A percentile compares a stretch with the other conserved stretches of the same genome.
Conservation (phyloP, 1,140 invertebrate species). For the Ceratina australensis region DNA sequence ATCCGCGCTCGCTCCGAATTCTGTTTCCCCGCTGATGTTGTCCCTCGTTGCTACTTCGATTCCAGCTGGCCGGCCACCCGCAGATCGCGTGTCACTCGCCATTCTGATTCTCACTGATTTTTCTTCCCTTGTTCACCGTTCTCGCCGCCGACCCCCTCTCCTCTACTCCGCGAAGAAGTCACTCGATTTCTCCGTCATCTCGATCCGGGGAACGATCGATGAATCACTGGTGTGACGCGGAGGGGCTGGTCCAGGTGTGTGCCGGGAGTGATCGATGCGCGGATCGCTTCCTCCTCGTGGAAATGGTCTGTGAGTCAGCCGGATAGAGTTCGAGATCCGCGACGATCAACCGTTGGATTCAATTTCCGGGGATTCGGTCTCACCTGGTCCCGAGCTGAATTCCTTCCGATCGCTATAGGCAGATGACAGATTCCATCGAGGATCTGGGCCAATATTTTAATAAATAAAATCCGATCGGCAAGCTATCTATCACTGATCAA, state of each 20-base stretch:
- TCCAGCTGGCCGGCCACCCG: slow-evolving; percentile 27
- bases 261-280: slow-evolving; percentile 3
- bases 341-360: slow-evolving; percentile 18
- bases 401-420: neutral
- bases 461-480: no score
- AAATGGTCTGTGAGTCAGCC: slow-evolving; percentile 6
- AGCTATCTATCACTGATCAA: no score
- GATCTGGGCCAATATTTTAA: no score
- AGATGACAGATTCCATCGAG: no score
- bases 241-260: neutral
- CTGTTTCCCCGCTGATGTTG: slow-evolving; percentile 32
- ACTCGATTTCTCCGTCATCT: neutral
- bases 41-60: slow-evolving; percentile 23
- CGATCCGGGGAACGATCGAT: neutral
- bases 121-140: neutral
- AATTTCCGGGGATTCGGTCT: slow-evolving; percentile 25
- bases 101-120: slow-evolving; percentile 44
- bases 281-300: slow-evolving; percentile 10
- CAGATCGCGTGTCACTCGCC: slow-evolving; percentile 33
- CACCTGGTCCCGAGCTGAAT: neutral
- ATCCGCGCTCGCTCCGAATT: slow-evolving; percentile 61
- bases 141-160: no score
- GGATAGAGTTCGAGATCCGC: slow-evolving; percentile 24
- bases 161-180: neutral
- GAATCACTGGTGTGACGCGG: neutral